A percentile compares a stretch with the other conserved stretches of the same genome.
Evolutionary conservation across 2,797 vertebrate genomes (phyloP).

Genomic region (Petrocephalus schoutedeni): DNA sequence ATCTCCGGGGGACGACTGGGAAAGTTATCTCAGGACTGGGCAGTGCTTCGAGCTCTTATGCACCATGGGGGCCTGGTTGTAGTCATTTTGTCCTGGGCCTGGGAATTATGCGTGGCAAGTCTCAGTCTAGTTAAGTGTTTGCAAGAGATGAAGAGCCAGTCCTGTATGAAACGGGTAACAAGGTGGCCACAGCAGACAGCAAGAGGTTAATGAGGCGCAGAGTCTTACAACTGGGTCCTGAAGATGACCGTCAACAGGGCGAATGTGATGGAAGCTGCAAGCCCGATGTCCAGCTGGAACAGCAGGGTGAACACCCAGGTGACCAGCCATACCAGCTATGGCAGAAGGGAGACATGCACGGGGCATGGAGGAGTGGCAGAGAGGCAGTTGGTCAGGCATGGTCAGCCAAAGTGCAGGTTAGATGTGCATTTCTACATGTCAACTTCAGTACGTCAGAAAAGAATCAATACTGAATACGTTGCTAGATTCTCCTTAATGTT

Average conservation of each 20-base stretch:
- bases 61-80: neutral
- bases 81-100: neutral
- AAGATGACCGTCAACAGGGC: conserved; percentile 83
- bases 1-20: neutral
- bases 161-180: neutral
- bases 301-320: conserved; percentile 80
- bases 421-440: neutral
- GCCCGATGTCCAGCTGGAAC: conserved; percentile 85
- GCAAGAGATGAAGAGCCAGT: neutral
- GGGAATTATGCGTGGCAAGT: neutral
- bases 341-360: conserved; percentile 11
- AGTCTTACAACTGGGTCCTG: conserved; percentile 81
- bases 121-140: neutral
- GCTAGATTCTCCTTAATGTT: neutral
- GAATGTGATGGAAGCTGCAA: conserved; percentile 75
- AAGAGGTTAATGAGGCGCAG: neutral
- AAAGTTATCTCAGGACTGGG: neutral
- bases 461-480: neutral
- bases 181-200: neutral
- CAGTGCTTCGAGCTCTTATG: neutral
- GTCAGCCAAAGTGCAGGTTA: neutral
- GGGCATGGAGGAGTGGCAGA: neutral
- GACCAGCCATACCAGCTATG: conserved; percentile 83
- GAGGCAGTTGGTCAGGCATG: neutral
- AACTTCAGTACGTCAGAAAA: neutral